A percentile compares a stretch with the other conserved stretches of the same genome.
Conservation (phyloP, 2,888 invertebrate species). For the Parochlus steinenii region DNA sequence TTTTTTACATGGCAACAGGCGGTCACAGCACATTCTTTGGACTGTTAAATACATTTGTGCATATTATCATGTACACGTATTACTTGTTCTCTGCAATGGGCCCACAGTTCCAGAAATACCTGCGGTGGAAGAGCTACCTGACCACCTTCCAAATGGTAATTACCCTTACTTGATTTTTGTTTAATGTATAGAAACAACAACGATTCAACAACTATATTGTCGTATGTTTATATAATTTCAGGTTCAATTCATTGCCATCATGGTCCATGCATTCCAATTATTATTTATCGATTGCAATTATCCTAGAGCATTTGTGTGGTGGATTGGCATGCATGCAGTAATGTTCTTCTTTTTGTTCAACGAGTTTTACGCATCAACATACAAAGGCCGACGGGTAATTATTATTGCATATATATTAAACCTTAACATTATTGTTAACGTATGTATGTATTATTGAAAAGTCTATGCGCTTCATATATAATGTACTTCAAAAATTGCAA, state of each 20-base stretch:
- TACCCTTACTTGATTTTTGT: constrained; percentile 11
- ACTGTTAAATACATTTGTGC: constrained; percentile 88
- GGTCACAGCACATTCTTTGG: constrained; percentile 95
- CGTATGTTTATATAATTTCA: constrained; percentile 25
- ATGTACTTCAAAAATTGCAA: too few relatives aligned
- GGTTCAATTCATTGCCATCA: constrained; percentile 79
- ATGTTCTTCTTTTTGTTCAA: constrained; percentile 93
- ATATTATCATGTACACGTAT: constrained; percentile 91
- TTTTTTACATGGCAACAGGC: constrained; percentile 37
- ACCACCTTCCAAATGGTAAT: constrained; percentile 81
- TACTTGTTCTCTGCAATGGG: constrained; percentile 85
- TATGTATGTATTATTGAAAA: too few relatives aligned
- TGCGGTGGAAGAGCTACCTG: constrained; percentile 95
- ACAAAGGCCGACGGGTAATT: constrained; percentile 31
- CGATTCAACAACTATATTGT: constrained; percentile 1
- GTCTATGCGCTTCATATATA: too few relatives aligned
- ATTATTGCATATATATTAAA: constrained; percentile 19
- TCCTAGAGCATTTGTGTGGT: constrained; percentile 86
- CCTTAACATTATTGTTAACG: too few relatives aligned
- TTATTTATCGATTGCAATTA: constrained; percentile 84
- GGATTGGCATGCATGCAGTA: constrained; percentile 89
- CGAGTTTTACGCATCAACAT: constrained; percentile 80
- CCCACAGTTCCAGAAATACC: constrained; percentile 64
- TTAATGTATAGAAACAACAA: constrained; percentile 3
- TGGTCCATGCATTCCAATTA: constrained; percentile 84